Evolutionary conservation across 2,113 vertebrate species (phyloP).

Genomic region (Piaya cayana): DNA sequence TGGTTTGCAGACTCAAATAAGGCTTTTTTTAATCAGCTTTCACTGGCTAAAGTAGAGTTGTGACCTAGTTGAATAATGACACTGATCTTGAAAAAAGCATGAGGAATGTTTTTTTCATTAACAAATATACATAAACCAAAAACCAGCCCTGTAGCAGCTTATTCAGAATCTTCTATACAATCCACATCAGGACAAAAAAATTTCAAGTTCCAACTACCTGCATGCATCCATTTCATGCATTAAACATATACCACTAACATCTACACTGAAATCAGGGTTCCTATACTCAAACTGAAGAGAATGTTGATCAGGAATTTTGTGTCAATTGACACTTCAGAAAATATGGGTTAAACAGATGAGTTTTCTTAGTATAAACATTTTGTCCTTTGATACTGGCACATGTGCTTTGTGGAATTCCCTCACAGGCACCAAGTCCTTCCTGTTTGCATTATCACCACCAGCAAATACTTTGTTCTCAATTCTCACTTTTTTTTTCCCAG

Average conservation of each 20-base stretch:
- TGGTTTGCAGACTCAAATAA: neutral
- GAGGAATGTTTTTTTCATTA: neutral
- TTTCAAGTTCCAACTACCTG: neutral
- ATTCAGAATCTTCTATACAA: neutral
- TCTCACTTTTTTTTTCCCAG: neutral
- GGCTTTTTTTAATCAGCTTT: neutral
- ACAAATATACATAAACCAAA: neutral
- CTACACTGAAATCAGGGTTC: neutral
- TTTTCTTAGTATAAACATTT: neutral
- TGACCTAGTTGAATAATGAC: neutral
- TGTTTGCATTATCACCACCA: neutral
- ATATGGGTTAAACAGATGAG: neutral
- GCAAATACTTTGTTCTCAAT: neutral
- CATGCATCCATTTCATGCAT: neutral
- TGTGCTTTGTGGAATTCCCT: neutral
- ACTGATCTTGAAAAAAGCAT: neutral
- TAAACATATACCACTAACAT: neutral
- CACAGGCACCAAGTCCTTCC: neutral
- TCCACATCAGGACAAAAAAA: neutral
- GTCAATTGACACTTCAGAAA: neutral
- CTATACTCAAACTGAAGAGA: neutral
- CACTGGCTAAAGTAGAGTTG: neutral
- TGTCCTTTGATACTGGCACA: neutral
- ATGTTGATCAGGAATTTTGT: neutral
- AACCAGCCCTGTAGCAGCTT: neutral